phyloP scores from a whole-genome alignment of 2,113 vertebrate genomes.

The Odontesthes bonariensis region DNA sequence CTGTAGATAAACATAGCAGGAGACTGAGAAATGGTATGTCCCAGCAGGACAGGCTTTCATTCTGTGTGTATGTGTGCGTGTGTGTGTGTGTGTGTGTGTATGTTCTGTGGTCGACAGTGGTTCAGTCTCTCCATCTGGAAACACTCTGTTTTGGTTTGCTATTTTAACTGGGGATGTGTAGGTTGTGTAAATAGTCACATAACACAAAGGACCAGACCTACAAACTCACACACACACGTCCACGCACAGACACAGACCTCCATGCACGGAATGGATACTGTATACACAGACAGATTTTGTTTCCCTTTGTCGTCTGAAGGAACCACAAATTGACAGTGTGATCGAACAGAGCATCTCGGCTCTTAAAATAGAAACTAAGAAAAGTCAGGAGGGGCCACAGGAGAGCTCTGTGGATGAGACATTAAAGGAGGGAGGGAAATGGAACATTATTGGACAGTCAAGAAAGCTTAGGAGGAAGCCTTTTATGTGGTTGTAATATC shows the following conservation, averaged over 20 bases:
- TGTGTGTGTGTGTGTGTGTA: slow-evolving; percentile 28
- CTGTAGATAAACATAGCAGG: slow-evolving; percentile 71
- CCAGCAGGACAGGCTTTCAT: slow-evolving; percentile 41
- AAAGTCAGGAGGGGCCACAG: slow-evolving; percentile 17
- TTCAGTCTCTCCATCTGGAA: slow-evolving; percentile 73
- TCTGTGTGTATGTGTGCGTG: slow-evolving; percentile 32
- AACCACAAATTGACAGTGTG: slow-evolving; percentile 44
- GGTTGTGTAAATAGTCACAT: slow-evolving; percentile 65
- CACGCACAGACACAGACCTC: slow-evolving; percentile 8
- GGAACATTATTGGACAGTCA: slow-evolving; percentile 8
- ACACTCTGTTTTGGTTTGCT: slow-evolving; percentile 54
- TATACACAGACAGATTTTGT: slow-evolving; percentile 52
- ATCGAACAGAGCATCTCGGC: slow-evolving; percentile 39
- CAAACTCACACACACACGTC: not conserved
- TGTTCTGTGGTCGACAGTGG: slow-evolving; percentile 42
- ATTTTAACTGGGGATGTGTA: slow-evolving; percentile 57
- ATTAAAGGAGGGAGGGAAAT: slow-evolving; percentile 24
- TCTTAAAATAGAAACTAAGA: slow-evolving; percentile 62
- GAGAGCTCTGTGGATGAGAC: slow-evolving; percentile 61
- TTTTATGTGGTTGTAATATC: slow-evolving; percentile 13
- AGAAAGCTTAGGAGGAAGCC: slow-evolving; percentile 30
- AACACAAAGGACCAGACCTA: slow-evolving; percentile 34
- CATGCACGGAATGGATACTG: slow-evolving; percentile 11
- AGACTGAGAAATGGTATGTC: slow-evolving; percentile 56
- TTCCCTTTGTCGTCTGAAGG: slow-evolving; percentile 53